Percentiles rank a stretch among this genome's conserved stretches.
These are phyloP conservation scores for Chaunax sp. DNA, from an alignment of 2,797 vertebrate genomes.

Conservation along the genomic window DNA sequence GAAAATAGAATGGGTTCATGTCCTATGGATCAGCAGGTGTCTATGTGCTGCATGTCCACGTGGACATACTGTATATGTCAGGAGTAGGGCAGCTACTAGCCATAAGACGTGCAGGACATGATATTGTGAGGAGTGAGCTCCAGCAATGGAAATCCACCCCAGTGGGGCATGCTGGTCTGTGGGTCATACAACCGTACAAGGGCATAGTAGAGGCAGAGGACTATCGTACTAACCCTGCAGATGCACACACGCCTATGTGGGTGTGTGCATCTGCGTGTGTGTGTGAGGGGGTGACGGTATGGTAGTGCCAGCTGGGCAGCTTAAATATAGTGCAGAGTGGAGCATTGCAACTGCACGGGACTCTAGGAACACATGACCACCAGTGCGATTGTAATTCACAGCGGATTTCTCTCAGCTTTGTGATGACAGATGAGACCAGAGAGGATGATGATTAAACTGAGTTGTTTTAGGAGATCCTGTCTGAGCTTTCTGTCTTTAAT, in stretches of 20 bases:
- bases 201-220: slow-evolving; percentile 70
- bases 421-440: slow-evolving; percentile 56
- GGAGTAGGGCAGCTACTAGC: slow-evolving; percentile 13
- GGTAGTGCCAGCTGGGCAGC: slow-evolving; percentile 73
- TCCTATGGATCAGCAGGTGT: slow-evolving; percentile 47
- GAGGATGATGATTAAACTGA: slow-evolving; percentile 51
- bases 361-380: slow-evolving; percentile 70
- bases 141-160: slow-evolving; percentile 75
- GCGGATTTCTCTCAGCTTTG: slow-evolving; percentile 63
- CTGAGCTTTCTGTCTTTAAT: slow-evolving; percentile 21
- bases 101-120: slow-evolving; percentile 39
- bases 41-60: slow-evolving; percentile 30
- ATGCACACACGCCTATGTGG: slow-evolving; percentile 64
- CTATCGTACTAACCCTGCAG: slow-evolving; percentile 53
- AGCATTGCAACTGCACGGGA: slow-evolving; percentile 73
- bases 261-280: slow-evolving; percentile 51
- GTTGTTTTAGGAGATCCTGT: slow-evolving; percentile 19
- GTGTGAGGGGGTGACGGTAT: not conserved
- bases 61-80: slow-evolving; percentile 38
- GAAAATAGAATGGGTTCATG: slow-evolving; percentile 44
- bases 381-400: slow-evolving; percentile 55
- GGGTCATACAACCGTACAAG: slow-evolving; percentile 80
- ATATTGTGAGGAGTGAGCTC: slow-evolving; percentile 64
- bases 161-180: slow-evolving; percentile 67
- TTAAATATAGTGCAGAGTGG: slow-evolving; percentile 77